Evolutionary conservation across 2,888 invertebrate species (phyloP).

Genomic region (Crocallis elinguaria): DNA sequence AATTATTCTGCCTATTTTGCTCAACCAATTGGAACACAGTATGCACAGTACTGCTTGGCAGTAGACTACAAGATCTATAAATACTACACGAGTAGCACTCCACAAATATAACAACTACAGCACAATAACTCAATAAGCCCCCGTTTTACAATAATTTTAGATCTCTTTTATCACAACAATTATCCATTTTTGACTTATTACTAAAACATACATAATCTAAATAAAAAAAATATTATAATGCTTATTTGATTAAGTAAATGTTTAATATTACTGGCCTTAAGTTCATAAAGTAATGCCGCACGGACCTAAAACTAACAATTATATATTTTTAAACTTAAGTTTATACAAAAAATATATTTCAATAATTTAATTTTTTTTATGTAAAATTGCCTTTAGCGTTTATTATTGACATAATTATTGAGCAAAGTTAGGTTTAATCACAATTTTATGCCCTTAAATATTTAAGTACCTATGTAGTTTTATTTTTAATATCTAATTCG

Average conservation of each 20-base stretch:
- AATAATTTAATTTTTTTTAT: no score
- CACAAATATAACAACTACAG: no score
- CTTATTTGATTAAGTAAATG: conserved; percentile 45
- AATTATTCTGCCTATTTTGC: no score
- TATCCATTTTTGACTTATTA: neutral
- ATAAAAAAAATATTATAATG: neutral
- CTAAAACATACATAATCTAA: no score
- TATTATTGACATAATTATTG: conserved; percentile 37
- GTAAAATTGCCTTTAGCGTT: no score
- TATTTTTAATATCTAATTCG: no score
- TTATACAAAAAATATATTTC: conserved; percentile 1
- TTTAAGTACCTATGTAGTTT: neutral
- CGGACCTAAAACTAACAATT: conserved; percentile 8
- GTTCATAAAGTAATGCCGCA: conserved; percentile 55
- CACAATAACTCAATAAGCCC: no score
- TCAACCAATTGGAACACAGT: no score
- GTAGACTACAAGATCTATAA: no score
- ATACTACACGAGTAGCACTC: no score
- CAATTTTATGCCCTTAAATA: conserved; percentile 39
- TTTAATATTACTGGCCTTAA: conserved; percentile 63
- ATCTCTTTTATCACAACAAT: neutral
- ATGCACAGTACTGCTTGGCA: no score
- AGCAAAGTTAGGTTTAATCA: conserved; percentile 36
- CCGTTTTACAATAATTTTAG: neutral
- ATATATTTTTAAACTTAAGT: no score